phyloP scores from a whole-genome alignment of 1,140 invertebrate species.

The Atta texana region DNA sequence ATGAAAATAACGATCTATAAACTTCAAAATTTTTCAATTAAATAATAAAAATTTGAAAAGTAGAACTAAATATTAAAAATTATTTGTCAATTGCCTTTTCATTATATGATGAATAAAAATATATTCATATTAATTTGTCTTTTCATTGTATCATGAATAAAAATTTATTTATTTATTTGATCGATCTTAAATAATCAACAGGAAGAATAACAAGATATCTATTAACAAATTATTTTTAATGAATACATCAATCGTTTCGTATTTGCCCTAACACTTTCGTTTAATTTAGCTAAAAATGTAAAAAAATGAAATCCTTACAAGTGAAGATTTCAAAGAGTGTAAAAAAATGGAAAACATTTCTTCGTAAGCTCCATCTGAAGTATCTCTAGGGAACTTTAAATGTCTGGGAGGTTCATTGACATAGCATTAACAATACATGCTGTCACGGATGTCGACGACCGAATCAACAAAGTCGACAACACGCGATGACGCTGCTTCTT shows the following conservation, averaged over 20 bases:
- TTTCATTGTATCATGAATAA: no score
- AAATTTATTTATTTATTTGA: no score
- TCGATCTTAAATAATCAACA: no score
- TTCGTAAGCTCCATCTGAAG: constrained; percentile 22
- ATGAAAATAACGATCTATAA: not conserved
- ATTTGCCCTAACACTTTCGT: not conserved
- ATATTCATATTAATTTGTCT: no score
- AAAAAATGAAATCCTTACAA: not conserved
- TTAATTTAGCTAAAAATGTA: not conserved
- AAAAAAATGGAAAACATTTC: not conserved
- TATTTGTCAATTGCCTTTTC: no score
- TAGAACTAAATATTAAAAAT: no score
- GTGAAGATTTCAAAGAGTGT: not conserved
- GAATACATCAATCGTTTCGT: not conserved
- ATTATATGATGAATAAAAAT: no score
- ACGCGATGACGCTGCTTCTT: constrained; percentile 53
- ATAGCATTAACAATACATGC: constrained; percentile 47
- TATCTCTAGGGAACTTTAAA: constrained; percentile 6
- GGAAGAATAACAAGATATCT: no score
- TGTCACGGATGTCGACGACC: constrained; percentile 59
- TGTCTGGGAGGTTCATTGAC: constrained; percentile 51
- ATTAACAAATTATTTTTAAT: not conserved
- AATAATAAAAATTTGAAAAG: no score
- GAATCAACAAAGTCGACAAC: constrained; percentile 53
- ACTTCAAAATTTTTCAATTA: not conserved